phyloP scores from a whole-genome alignment of 2,888 invertebrate species.

The Globia sparganii region DNA sequence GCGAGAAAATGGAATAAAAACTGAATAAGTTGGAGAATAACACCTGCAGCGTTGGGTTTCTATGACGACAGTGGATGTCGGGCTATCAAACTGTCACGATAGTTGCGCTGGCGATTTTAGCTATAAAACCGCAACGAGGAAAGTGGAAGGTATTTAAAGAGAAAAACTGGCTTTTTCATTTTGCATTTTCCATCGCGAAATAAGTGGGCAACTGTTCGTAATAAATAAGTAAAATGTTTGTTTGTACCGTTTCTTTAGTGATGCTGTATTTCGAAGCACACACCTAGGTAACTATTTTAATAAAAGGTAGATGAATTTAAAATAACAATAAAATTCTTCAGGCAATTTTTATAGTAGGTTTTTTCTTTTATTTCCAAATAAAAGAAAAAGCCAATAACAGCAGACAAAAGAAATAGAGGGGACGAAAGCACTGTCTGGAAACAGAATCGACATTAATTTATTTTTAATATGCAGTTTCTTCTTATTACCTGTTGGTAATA shows the following conservation, averaged over 20 bases:
- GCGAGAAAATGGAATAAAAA: constrained; percentile 45
- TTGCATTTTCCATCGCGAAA: constrained; percentile 5
- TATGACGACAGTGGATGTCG: constrained; percentile 44
- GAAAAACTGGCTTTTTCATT: background rate
- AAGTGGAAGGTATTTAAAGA: constrained; percentile 32
- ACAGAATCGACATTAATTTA: constrained; percentile 64
- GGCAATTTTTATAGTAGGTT: constrained; percentile 7
- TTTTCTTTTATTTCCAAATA: constrained; percentile 4
- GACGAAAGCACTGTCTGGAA: constrained; percentile 38
- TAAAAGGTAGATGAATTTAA: background rate
- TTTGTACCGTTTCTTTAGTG: background rate
- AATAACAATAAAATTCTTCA: constrained; percentile 8
- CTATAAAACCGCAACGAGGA: constrained; percentile 32
- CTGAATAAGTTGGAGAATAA: constrained; percentile 47
- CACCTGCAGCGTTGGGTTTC: constrained; percentile 51
- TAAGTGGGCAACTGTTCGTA: background rate
- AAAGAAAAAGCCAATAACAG: constrained; percentile 15
- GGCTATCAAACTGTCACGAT: constrained; percentile 50
- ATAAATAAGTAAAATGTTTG: background rate
- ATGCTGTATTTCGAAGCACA: background rate
- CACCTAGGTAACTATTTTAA: background rate
- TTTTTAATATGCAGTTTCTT: constrained; percentile 70
- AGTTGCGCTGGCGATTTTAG: constrained; percentile 37
- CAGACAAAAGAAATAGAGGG: constrained; percentile 15
- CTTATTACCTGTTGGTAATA: constrained; percentile 72